phyloP scores from a whole-genome alignment of 1,140 invertebrate genomes.

The Rhizoglyphus robini region DNA sequence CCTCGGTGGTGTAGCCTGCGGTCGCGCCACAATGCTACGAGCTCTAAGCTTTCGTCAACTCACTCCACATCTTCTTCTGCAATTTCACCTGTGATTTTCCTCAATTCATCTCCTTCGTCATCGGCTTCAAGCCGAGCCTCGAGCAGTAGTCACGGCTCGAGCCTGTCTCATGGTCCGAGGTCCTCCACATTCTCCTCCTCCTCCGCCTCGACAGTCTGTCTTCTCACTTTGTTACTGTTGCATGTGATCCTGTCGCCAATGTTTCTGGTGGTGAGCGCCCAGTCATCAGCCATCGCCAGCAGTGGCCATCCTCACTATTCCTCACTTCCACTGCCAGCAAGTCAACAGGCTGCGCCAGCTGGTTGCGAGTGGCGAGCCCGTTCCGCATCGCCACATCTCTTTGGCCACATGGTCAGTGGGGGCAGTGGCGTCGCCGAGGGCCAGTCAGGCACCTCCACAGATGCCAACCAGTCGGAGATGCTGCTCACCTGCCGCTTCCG shows the following conservation, averaged over 20 bases:
- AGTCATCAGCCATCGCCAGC: neutral
- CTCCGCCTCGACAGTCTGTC: neutral
- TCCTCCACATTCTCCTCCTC: neutral
- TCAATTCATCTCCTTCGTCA: neutral
- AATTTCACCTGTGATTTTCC: neutral
- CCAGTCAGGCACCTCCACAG: neutral
- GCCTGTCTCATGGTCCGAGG: too few species aligned
- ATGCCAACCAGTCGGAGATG: conserved; percentile 4
- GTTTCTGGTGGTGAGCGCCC: neutral
- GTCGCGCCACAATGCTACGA: too few species aligned
- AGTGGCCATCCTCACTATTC: too few species aligned
- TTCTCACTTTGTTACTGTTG: neutral
- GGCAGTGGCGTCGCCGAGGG: neutral
- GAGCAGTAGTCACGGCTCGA: too few species aligned
- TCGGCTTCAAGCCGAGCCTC: neutral
- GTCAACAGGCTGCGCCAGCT: conserved; percentile 18
- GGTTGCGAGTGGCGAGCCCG: conserved; percentile 14
- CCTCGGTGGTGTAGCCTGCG: too few species aligned
- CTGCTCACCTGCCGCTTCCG: conserved; percentile 23
- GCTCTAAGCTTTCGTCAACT: too few species aligned
- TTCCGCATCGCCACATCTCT: neutral
- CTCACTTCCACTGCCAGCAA: neutral
- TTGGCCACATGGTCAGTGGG: neutral
- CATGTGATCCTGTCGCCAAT: neutral
- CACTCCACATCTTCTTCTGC: neutral